phyloP scores from a whole-genome alignment of 1,140 invertebrate genomes.

The Caenorhabditis tropicalis region DNA sequence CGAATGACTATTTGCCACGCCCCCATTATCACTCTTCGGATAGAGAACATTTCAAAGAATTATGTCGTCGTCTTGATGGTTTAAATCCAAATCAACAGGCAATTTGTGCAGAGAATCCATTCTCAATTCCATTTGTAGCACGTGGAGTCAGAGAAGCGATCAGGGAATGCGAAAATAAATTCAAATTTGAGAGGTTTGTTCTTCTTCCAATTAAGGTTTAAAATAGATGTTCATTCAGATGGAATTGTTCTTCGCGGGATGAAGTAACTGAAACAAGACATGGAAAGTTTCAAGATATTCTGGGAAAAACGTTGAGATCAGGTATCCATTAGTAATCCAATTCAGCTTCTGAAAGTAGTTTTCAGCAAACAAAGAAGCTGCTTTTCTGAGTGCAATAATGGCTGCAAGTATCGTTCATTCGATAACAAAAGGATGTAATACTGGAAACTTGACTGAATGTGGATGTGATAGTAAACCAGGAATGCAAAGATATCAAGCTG shows the following conservation, averaged over 20 bases:
- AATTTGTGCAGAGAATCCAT: slow-evolving; percentile 56
- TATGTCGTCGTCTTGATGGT: slow-evolving; percentile 50
- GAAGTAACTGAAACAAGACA: slow-evolving; percentile 51
- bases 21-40: background rate
- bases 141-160: slow-evolving; percentile 59
- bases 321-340: background rate
- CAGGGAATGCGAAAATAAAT: slow-evolving; percentile 60
- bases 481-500: slow-evolving; percentile 76
- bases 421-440: slow-evolving; percentile 77
- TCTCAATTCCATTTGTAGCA: slow-evolving; percentile 57
- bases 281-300: slow-evolving; percentile 58
- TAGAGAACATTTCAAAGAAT: slow-evolving; percentile 36
- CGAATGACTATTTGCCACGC: slow-evolving; percentile 40
- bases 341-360: background rate
- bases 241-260: slow-evolving; percentile 62
- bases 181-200: slow-evolving; percentile 58
- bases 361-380: slow-evolving; percentile 78
- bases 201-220: background rate
- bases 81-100: slow-evolving; percentile 53
- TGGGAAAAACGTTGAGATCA: slow-evolving; percentile 50
- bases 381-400: slow-evolving; percentile 79
- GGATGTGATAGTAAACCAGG: slow-evolving; percentile 76
- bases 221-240: slow-evolving; percentile 44
- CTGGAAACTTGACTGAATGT: slow-evolving; percentile 79
- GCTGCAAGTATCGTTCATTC: slow-evolving; percentile 79